Evolutionary conservation across 1,140 invertebrate genomes (phyloP).

Genomic region (Gerris buenoi): DNA sequence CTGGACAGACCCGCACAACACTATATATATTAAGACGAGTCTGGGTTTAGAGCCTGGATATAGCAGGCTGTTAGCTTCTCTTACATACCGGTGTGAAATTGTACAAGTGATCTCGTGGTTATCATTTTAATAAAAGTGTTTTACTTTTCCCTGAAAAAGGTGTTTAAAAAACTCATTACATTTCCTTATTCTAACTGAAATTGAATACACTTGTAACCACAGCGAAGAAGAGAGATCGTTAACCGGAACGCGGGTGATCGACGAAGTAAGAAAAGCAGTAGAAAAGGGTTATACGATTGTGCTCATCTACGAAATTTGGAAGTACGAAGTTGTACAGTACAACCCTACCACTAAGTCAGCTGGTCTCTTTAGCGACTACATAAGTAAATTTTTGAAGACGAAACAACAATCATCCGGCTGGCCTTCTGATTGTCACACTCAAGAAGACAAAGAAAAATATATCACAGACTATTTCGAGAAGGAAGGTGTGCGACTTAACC

Average conservation of each 20-base stretch:
- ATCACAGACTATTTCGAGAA: not conserved
- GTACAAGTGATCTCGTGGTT: no score
- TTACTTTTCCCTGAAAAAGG: no score
- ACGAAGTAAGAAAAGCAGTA: conserved; percentile 28
- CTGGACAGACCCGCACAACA: no score
- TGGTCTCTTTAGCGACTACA: conserved; percentile 25
- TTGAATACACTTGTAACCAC: conserved; percentile 21
- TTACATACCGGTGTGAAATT: no score
- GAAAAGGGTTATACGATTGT: conserved; percentile 27
- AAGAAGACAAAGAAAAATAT: not conserved
- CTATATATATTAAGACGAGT: no score
- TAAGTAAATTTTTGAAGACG: conserved; percentile 27
- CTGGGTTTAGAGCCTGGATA: no score
- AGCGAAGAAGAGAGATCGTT: conserved; percentile 23
- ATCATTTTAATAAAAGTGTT: no score
- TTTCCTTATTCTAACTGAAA: no score
- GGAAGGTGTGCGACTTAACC: not conserved
- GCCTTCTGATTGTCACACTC: not conserved
- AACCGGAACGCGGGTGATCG: conserved; percentile 28
- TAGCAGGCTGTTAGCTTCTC: no score
- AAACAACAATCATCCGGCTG: conserved; percentile 20
- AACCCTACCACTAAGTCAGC: conserved; percentile 11
- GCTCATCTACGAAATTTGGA: conserved; percentile 29
- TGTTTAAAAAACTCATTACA: no score
- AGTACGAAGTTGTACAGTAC: conserved; percentile 20